Evolutionary conservation across 2,113 vertebrate species (phyloP).

Genomic region (Bubalus kerabau): DNA sequence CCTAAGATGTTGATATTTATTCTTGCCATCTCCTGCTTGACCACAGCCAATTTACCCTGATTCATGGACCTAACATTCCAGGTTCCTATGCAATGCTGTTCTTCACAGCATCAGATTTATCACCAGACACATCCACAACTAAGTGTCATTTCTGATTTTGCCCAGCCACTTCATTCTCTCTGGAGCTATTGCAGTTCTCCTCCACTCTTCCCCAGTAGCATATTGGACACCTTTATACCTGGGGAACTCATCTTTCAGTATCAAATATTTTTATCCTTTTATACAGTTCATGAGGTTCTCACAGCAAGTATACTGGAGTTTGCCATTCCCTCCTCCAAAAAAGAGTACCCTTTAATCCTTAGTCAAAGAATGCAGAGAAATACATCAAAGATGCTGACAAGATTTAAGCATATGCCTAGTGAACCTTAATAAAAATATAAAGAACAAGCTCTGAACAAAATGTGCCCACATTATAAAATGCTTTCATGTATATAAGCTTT

Average conservation of each 20-base stretch:
- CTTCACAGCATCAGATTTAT: neutral
- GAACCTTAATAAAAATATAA: neutral
- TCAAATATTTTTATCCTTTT: neutral
- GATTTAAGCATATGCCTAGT: neutral
- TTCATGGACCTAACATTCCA: neutral
- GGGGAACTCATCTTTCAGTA: neutral
- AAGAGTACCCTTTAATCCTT: neutral
- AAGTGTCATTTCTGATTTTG: neutral
- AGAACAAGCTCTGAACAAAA: neutral
- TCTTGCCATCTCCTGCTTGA: neutral
- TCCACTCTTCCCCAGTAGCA: neutral
- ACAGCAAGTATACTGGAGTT: neutral
- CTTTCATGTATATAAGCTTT: neutral
- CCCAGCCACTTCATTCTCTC: neutral
- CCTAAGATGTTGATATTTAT: neutral
- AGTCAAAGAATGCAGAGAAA: neutral
- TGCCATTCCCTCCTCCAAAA: neutral
- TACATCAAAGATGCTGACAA: neutral
- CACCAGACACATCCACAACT: neutral
- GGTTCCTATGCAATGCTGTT: neutral
- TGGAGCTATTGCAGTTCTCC: neutral
- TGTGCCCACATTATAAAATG: neutral
- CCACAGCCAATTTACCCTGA: neutral
- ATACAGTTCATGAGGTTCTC: neutral
- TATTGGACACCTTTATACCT: neutral